Evolutionary conservation across 2,888 invertebrate species (phyloP).

Genomic region (Ferrisia virgata): DNA sequence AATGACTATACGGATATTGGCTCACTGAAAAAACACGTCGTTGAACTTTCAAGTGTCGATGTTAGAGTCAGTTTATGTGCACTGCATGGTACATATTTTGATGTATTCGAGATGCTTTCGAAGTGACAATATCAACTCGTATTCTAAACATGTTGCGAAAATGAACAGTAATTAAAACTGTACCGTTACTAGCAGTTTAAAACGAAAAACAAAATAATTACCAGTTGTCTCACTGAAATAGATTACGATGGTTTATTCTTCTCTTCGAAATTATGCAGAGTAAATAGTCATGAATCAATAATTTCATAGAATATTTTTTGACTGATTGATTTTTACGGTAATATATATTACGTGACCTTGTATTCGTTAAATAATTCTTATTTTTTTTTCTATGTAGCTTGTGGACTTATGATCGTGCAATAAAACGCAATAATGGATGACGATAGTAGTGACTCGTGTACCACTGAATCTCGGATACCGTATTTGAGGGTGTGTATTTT

Average conservation of each 20-base stretch:
- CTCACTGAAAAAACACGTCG: neutral
- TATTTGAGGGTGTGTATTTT: constrained; percentile 33
- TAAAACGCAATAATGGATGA: constrained; percentile 17
- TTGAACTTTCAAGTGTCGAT: neutral
- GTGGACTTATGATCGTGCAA: neutral
- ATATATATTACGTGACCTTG: neutral
- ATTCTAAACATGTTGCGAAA: constrained; percentile 9
- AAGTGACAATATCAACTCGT: neutral
- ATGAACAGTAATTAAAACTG: neutral
- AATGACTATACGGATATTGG: neutral
- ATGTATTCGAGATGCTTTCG: neutral
- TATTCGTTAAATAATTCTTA: neutral
- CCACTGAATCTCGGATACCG: constrained; percentile 22
- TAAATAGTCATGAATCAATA: neutral
- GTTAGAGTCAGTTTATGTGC: neutral
- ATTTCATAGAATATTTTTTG: neutral
- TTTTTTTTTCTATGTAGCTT: neutral
- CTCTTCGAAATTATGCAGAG: neutral
- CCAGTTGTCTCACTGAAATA: neutral
- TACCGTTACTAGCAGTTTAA: neutral
- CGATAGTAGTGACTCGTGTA: constrained; percentile 30
- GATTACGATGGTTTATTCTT: neutral
- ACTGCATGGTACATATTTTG: no score
- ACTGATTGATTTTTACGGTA: neutral
- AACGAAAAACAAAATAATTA: neutral